Percentiles rank a stretch among this genome's conserved stretches.
Conservation (phyloP, 2,113 vertebrate species). For the Eptesicus fuscus region DNA sequence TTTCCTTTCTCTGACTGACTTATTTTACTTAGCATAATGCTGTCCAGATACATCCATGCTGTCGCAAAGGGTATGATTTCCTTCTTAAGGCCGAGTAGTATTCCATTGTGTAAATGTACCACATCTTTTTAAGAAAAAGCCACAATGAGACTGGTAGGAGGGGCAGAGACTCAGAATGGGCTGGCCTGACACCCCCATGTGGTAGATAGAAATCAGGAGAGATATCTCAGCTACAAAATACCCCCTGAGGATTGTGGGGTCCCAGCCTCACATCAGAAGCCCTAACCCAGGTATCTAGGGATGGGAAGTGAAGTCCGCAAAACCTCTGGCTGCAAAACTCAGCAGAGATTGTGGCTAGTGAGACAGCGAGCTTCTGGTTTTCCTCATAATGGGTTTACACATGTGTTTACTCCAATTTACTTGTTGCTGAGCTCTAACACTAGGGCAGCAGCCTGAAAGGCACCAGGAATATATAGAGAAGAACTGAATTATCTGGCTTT, state of each 20-base stretch:
- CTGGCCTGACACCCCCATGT: not conserved
- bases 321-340: not conserved
- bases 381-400: not conserved
- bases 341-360: not conserved
- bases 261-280: not conserved
- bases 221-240: not conserved
- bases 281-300: not conserved
- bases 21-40: not conserved
- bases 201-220: not conserved
- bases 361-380: not conserved
- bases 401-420: not conserved
- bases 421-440: not conserved
- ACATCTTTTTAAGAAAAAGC: not conserved
- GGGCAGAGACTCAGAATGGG: not conserved
- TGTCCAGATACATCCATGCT: not conserved
- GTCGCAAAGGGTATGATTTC: not conserved
- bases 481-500: not conserved
- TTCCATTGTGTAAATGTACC: not conserved
- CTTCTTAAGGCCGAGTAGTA: not conserved
- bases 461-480: not conserved
- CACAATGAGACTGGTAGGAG: not conserved
- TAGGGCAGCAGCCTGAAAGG: not conserved
- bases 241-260: not conserved
- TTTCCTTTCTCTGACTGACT: not conserved
- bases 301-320: not conserved